Evolutionary conservation across 2,888 invertebrate genomes (phyloP), one percentile per base, ranked within the genome.

Genomic region (Tetranychus truncatus): DNA sequence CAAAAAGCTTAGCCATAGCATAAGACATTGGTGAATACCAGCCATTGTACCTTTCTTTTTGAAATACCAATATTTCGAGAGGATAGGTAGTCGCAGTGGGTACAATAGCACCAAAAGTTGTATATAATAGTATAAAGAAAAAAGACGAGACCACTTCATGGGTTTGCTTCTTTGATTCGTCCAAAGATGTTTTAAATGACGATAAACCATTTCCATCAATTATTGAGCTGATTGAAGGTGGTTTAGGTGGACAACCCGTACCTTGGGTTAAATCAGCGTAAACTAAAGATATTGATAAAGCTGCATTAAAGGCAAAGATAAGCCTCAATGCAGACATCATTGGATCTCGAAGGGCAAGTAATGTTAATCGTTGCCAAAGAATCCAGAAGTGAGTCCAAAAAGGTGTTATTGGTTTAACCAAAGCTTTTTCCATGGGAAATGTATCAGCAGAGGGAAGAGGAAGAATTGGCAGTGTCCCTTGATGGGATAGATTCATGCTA

Each of bases 11-110:
- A 7, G 67, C 72, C 21, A 44, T 21, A 1, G n/a, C 75, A 44
- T 75, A 75, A 46, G 72, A 20, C n/a, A 24, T 18, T 7, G n/a
- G 21, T 7, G 75, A 75, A 45, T 75, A 75, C 75, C 75, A 75
- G 15, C 72, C 72, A 72, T 75, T 75, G 21, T 34, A 21, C 11
- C 24, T 9, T 24, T 75, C 75, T 9, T 75, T 71, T 9, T 74
- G 21, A 21, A 73, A 24, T 6, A 73, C 73, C 24, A 21, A 6
- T 8, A 65, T 65, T 21, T 73, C 73, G n/a, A n/a, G 9, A 8
- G 73, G 73, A 21, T 44, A 73, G 11, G 73, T 55, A 8, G 44
- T 18, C 24, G 44, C 45, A 11, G 73, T 73, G 15, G 73, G 65
- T 15, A 73, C 46, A 9, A 73, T 65, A n/a, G 45, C 15, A 9